A percentile compares a stretch with the other conserved stretches of the same genome.
These are phyloP conservation scores for Chymomyza fuscimana DNA, from an alignment of 2,888 invertebrate genomes.

Conservation along the genomic window DNA sequence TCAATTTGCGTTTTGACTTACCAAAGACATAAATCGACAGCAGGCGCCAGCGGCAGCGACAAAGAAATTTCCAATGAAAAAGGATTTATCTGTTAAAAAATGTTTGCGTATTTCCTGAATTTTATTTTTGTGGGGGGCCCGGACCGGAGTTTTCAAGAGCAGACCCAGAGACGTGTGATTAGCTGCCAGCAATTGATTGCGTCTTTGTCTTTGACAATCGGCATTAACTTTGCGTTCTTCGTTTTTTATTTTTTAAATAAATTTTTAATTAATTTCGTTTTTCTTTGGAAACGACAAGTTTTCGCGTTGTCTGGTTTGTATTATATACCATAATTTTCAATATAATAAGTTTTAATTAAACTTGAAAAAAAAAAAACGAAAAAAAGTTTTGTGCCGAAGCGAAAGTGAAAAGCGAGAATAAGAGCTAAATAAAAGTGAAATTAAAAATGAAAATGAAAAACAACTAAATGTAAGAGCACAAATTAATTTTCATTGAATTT, in stretches of 20 bases:
- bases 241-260: not conserved
- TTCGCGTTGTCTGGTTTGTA: not conserved
- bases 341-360: conserved; percentile 14
- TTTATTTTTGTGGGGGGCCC: not conserved
- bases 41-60: conserved; percentile 2
- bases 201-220: not conserved
- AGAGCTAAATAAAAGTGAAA: conserved; percentile 37
- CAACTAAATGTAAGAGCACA: conserved; percentile 61
- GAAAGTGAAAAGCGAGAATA: not conserved
- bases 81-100: conserved; percentile 45
- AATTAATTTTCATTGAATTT: conserved; percentile 72
- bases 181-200: conserved; percentile 7
- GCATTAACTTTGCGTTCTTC: not conserved
- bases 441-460: conserved; percentile 65
- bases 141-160: not conserved
- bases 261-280: conserved; percentile 3
- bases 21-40: conserved; percentile 45
- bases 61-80: conserved; percentile 36
- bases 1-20: conserved; percentile 69
- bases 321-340: conserved; percentile 10
- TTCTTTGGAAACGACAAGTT: not conserved
- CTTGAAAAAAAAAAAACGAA: conserved; percentile 19
- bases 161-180: not conserved
- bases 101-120: conserved; percentile 7
- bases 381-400: conserved; percentile 29